A percentile compares a stretch with the other conserved stretches of the same genome.
Conservation (phyloP, 2,797 vertebrate species). For the Pteronotus mesoamericanus region DNA sequence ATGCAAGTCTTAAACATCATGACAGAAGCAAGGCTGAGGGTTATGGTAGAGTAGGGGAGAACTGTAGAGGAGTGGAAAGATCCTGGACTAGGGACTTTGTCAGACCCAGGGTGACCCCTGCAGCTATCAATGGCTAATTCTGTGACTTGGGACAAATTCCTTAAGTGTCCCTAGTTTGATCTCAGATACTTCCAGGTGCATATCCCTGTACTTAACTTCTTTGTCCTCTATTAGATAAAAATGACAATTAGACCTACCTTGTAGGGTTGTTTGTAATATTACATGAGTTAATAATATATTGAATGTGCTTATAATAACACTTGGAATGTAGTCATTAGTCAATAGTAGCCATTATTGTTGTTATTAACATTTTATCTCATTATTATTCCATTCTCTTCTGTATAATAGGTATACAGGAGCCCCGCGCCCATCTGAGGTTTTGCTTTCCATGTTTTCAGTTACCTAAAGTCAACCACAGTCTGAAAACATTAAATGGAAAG, state of each 20-base stretch:
- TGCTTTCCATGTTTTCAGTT: neutral
- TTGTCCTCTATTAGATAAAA: neutral
- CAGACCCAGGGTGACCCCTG: neutral
- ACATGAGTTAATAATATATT: neutral
- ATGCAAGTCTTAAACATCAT: neutral
- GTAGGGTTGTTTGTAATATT: neutral
- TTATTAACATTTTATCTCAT: neutral
- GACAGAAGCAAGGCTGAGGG: neutral
- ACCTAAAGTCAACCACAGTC: neutral
- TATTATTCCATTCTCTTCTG: neutral
- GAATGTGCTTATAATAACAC: neutral
- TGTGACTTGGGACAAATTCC: neutral
- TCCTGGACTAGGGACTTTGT: neutral
- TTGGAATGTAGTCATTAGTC: neutral
- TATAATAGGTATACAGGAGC: neutral
- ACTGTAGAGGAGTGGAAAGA: neutral
- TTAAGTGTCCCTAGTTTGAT: neutral
- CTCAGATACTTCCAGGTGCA: neutral
- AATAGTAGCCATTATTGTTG: neutral
- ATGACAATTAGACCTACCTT: neutral
- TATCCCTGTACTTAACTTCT: neutral
- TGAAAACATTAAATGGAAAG: neutral
- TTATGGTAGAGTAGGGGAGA: neutral
- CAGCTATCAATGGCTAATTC: neutral
- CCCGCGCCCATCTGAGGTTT: neutral